Evolutionary conservation across 2,113 vertebrate genomes (phyloP), one percentile per base, ranked within the genome.

Genomic region (Aphelocoma coerulescens): DNA sequence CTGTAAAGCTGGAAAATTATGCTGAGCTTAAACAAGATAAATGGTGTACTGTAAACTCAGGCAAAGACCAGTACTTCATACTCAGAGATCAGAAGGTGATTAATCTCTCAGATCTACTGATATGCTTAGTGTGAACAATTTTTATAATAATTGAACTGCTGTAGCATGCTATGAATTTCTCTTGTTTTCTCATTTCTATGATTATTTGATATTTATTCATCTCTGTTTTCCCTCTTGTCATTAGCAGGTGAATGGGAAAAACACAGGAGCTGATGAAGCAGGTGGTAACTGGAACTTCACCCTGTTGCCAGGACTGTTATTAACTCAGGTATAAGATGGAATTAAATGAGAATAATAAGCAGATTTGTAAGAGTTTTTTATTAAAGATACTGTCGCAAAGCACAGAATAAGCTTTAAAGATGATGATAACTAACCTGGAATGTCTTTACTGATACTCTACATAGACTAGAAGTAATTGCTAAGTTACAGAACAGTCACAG

Each of bases 281-380:
- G 73, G 21, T 65, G 18, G 24, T 72, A 94, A 78, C 74, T 78
- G 69, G 57, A 75, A 91, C 54, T 91, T 75, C 62, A 78, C 49
- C 27, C 57, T 76, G 49, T 94, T 93, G 86, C 54, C 16, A 4
- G 54, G 68, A 87, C 76, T 93, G 71, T 66, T 90, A 73, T 68
- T 58, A 91, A 92, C 57, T 93, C 33, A 30, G 41, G 69, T 84
- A 51, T 76, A 78, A 87, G 1, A 87, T 95, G 66, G 69, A 95
- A 96, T 96, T 95, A 96, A 96, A 97, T 93, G 43, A 97, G 91
- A 96, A 75, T 97, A 97, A 95, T 95, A 96, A 95, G 71, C 95
- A 88, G 87, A 91, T 89, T 95, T 93, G 58, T 89, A 75, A 97
- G 77, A 94, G 66, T 59, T 91, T 91, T 97, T 97, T 96, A 97